Percentiles rank a stretch among this genome's conserved stretches.
phyloP scores from a whole-genome alignment of 2,113 vertebrate species.

The Dicerorhinus sumatrensis region DNA sequence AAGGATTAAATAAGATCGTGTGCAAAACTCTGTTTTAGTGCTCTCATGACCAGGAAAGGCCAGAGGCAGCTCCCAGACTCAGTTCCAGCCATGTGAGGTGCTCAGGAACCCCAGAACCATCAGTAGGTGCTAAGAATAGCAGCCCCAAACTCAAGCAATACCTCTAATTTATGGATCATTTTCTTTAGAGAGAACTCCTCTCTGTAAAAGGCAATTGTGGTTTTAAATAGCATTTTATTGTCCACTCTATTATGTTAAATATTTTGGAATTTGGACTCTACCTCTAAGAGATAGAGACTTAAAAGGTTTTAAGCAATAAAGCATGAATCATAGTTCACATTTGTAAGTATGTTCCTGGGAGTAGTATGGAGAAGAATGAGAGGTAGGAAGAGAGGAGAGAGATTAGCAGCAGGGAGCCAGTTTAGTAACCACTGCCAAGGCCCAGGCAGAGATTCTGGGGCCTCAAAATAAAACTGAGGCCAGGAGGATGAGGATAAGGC shows the following conservation, averaged over 20 bases:
- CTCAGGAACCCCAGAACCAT: not conserved
- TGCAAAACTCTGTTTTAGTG: not conserved
- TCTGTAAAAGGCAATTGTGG: not conserved
- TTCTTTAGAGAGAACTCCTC: not conserved
- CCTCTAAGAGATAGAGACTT: not conserved
- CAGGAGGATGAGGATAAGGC: not conserved
- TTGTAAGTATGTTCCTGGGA: not conserved
- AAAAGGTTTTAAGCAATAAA: not conserved
- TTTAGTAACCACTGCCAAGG: rapidly evolving
- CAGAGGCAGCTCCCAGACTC: not conserved
- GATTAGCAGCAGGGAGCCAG: not conserved
- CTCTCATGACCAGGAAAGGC: not conserved
- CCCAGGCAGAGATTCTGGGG: not conserved
- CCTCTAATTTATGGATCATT: not conserved
- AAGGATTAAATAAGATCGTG: not conserved
- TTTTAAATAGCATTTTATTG: not conserved
- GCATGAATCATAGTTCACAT: not conserved
- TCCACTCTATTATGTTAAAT: not conserved
- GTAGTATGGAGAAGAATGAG: not conserved
- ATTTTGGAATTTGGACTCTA: not conserved
- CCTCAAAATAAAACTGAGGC: not conserved
- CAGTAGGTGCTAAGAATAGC: not conserved
- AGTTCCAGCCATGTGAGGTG: rapidly evolving
- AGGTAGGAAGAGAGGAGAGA: not conserved
- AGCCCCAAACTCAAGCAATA: not conserved